Conservation (phyloP, 1,140 invertebrate genomes). For the Solenopsis fugax region DNA sequence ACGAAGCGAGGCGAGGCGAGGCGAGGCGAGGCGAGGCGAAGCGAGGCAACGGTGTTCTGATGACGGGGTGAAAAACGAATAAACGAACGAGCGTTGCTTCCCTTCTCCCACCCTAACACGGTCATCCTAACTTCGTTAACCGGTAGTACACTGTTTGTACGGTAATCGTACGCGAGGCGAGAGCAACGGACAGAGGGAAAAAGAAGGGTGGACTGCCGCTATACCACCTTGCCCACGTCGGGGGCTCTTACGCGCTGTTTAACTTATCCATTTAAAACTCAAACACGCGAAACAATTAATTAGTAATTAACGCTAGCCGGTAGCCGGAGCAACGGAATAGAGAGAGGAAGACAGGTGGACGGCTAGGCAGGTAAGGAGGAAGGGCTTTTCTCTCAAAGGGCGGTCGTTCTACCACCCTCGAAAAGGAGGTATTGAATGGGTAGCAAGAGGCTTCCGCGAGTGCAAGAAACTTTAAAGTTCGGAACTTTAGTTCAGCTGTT, state of each 20-base stretch:
- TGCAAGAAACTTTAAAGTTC: slow-evolving; percentile 86
- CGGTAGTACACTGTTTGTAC: slow-evolving; percentile 79
- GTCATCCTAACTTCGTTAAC: slow-evolving; percentile 83
- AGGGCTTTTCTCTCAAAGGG: slow-evolving; percentile 65
- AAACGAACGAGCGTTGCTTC: slow-evolving; percentile 72
- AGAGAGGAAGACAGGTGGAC: slow-evolving; percentile 48
- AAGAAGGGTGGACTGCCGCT: slow-evolving; percentile 59
- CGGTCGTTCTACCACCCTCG: slow-evolving; percentile 64
- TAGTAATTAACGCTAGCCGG: slow-evolving; percentile 84
- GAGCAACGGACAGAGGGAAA: slow-evolving; percentile 61
- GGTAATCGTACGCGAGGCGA: slow-evolving; percentile 76
- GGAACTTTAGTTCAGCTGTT: slow-evolving; percentile 84
- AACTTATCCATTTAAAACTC: slow-evolving; percentile 85
- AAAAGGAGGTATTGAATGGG: slow-evolving; percentile 67
- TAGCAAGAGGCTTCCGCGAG: slow-evolving; percentile 76
- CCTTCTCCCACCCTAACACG: slow-evolving; percentile 71
- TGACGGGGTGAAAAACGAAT: slow-evolving; percentile 82
- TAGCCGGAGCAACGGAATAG: slow-evolving; percentile 65
- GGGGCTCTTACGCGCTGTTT: slow-evolving; percentile 82
- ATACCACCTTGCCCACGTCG: slow-evolving; percentile 70
- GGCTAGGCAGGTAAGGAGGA: slow-evolving; percentile 50
- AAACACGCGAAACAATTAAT: slow-evolving; percentile 86
- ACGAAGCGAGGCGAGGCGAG: slow-evolving; percentile 14
- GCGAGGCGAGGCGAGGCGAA: neutral
- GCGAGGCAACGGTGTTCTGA: slow-evolving; percentile 62